A percentile compares a stretch with the other conserved stretches of the same genome.
phyloP scores from a whole-genome alignment of 1,140 invertebrate species.

The Drosophila mauritiana region DNA sequence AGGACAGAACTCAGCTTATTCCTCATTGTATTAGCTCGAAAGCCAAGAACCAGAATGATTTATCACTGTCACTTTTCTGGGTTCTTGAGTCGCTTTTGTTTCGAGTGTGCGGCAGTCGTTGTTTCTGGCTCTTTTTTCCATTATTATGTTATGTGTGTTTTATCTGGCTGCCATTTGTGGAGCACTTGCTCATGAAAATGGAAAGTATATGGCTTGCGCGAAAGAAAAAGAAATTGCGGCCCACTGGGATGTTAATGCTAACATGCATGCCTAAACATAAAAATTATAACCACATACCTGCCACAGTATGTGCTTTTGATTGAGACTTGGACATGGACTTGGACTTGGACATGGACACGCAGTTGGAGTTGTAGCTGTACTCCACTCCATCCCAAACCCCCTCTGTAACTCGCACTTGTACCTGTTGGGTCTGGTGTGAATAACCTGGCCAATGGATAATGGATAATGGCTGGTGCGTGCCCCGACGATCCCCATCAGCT shows the following conservation, averaged over 20 bases:
- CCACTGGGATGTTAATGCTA: conserved; percentile 59
- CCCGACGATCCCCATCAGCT: conserved; percentile 33
- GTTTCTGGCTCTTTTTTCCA: conserved; percentile 30
- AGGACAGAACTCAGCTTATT: background rate
- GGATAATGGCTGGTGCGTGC: conserved; percentile 31
- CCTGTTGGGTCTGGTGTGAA: conserved; percentile 41
- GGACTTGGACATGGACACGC: background rate
- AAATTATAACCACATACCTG: conserved; percentile 61
- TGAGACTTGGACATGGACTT: conserved; percentile 16
- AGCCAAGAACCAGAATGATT: background rate
- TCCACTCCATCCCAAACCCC: background rate
- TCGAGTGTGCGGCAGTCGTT: conserved; percentile 28
- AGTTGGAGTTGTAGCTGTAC: conserved; percentile 1
- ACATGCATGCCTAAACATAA: conserved; percentile 79
- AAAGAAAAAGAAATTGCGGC: conserved; percentile 73
- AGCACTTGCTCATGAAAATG: conserved; percentile 73
- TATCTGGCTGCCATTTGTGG: conserved; percentile 60
- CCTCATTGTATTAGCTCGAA: no score
- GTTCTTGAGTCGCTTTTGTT: conserved; percentile 2
- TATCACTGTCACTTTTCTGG: background rate
- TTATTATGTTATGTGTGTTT: conserved; percentile 56
- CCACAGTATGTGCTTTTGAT: conserved; percentile 11
- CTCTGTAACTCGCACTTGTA: conserved; percentile 3
- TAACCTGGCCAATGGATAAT: conserved; percentile 26
- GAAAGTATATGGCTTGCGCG: conserved; percentile 69